Evolutionary conservation across 2,797 vertebrate species (phyloP), one percentile per base, ranked within the genome.

Genomic region (Tragopan temminckii): DNA sequence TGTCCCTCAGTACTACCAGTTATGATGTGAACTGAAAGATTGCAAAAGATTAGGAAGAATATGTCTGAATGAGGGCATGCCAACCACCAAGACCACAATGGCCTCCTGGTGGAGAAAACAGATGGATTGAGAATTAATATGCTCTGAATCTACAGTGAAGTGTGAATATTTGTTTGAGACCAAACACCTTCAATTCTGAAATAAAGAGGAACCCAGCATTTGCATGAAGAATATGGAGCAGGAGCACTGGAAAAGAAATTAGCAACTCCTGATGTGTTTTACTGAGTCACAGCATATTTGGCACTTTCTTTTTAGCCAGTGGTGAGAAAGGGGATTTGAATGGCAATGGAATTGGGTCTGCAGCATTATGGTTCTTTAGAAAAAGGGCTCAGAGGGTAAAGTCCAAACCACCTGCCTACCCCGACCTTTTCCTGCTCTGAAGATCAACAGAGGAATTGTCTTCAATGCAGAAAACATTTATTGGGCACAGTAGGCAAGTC

Each of bases 111-210:
- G 25, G 33, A 64, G 27, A 52, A 72, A 89, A 3, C 6, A 78
- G 13, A 6, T 9, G 25, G 31, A 5, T 5, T 61, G 29, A 45
- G 3, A 18, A 15, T 62, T 17, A 50, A 5, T 17, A 7, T 40
- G 23, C 38, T 57, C 31, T 66, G 46, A 76, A 71, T 29, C 19
- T 23, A 3, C 6, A 40, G 3, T 23, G 19, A 42, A 31, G 8
- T 62, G 48, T 36, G 24, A 69, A 25, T 12, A 20, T 17, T 1
- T 20, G 59, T 79, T 81, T n/a, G 8, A 69, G 27, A 36, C 24
- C 0, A 0, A 33, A 24, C 13, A 42, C 6, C 10, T 72, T 38
- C 15, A 29, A 40, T 5, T 20, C 6, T 45, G 24, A 83, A 68
- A 48, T 63, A 40, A 48, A 74, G 16, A 35, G 1, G 2, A 88